Conservation (phyloP, 2,888 invertebrate species). For the Archaeoteleia sp. region DNA sequence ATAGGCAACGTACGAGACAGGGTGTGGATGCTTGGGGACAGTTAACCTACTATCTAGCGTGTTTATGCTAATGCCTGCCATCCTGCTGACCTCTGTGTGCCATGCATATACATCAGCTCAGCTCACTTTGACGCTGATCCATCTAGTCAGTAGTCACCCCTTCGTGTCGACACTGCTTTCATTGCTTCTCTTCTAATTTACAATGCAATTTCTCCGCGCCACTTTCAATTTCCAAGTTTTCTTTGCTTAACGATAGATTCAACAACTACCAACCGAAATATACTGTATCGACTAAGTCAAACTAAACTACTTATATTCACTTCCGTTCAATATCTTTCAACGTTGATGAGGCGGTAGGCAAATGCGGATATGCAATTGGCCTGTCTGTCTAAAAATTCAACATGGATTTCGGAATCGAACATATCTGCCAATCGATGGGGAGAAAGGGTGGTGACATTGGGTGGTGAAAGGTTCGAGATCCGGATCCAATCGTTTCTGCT, state of each 20-base stretch:
- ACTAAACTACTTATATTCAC: too few relatives aligned
- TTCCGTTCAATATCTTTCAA: slow-evolving; percentile 23
- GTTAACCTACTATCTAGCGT: slow-evolving; percentile 66
- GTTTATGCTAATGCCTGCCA: slow-evolving; percentile 68
- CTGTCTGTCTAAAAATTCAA: not conserved
- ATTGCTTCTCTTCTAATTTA: slow-evolving; percentile 25
- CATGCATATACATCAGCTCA: slow-evolving; percentile 68
- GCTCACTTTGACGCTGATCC: slow-evolving; percentile 67
- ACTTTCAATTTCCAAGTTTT: slow-evolving; percentile 13
- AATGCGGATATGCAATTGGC: not conserved
- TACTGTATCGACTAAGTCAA: too few relatives aligned
- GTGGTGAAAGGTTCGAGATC: slow-evolving; percentile 7
- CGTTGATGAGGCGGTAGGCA: slow-evolving; percentile 8
- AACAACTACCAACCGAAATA: too few relatives aligned
- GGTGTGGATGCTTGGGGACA: slow-evolving; percentile 56
- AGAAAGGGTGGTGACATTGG: slow-evolving; percentile 4
- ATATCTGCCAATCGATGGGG: slow-evolving; percentile 3
- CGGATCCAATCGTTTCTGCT: slow-evolving; percentile 8
- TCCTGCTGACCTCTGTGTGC: slow-evolving; percentile 62
- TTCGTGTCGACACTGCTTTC: slow-evolving; percentile 28
- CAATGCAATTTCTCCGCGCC: slow-evolving; percentile 24
- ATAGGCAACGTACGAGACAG: slow-evolving; percentile 34
- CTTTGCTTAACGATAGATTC: not conserved
- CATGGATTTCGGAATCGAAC: not conserved
- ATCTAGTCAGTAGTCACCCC: slow-evolving; percentile 49